A percentile compares a stretch with the other conserved stretches of the same genome.
Conservation (phyloP, 1,140 invertebrate species). For the Sarcophaga peregrina region DNA sequence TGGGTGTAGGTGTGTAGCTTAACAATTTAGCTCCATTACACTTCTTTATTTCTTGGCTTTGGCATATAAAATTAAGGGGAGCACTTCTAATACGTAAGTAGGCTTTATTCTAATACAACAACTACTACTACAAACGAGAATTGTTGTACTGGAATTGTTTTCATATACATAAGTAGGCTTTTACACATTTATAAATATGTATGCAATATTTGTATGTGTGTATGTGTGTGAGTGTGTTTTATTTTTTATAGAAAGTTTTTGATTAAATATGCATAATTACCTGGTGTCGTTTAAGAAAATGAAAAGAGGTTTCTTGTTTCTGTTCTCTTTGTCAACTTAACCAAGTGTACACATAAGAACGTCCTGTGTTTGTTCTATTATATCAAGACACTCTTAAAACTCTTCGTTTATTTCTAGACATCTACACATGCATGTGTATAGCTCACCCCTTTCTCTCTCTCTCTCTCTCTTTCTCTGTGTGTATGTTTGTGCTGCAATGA, state of each 20-base stretch:
- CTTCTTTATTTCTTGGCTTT: slow-evolving; percentile 3
- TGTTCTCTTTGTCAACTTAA: slow-evolving; percentile 17
- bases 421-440: not conserved
- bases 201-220: not conserved
- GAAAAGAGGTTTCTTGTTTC: slow-evolving; percentile 1
- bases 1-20: not conserved
- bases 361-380: not conserved
- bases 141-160: not conserved
- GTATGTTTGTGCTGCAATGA: not conserved
- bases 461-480: not conserved
- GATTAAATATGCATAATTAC: slow-evolving; percentile 44
- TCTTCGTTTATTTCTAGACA: not conserved
- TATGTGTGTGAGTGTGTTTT: not conserved
- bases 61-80: not conserved
- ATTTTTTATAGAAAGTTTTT: slow-evolving; percentile 30
- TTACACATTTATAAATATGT: not conserved
- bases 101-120: slow-evolving; percentile 24
- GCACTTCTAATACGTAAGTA: not conserved
- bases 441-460: not conserved
- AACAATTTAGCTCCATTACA: slow-evolving; percentile 39
- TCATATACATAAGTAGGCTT: slow-evolving; percentile 7
- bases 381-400: not conserved
- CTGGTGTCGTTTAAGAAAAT: slow-evolving; percentile 35
- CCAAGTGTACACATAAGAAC: not conserved
- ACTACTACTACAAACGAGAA: not conserved